Base-by-base conservation (phyloP, 2,113 vertebrate species). In the Galeopterus variegatus region DNA sequence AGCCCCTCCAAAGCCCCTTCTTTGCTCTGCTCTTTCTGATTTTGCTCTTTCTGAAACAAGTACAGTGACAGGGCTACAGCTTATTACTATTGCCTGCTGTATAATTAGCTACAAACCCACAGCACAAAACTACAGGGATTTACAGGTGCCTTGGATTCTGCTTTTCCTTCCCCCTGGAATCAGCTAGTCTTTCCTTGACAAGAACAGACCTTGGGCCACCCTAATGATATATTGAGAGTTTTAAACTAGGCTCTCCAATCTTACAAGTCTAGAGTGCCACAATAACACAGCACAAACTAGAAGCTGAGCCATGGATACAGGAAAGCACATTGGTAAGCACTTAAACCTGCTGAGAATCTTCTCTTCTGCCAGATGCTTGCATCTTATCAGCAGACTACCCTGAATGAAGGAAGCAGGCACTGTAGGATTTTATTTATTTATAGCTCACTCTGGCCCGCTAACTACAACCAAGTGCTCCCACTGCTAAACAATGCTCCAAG, bases 91-190 rank as follows among this genome's bases (percentile, higher is more conserved):
- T 98, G 97, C 97, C 98, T 98, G 98, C 96, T 97, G 96, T 93
- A 98, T 98, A 98, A 99, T 98, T 98, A 98, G 98, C 98, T 98
- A 97, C 95, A 98, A 98, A 97, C 95, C 96, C 98, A 92, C 97
- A 96, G 98, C 98, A 98, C 56, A 52, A 92, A 92, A 97, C 98
- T 97, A 98, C 70, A 95, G 98, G 98, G 97, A 98, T 98, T 98
- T 98, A 98, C 98, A 98, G 98, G 98, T 98, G 97, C 96, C 98
- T 98, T 97, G 97, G 97, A 98, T 98, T 93, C 88, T 18, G 92
- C 90, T 96, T 96, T 97, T 96, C 62, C 94, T 97, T 93, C 90
- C 76, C 75, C 76, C 92, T 11, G 0, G 0, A 28, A 77, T 73
- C 97, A 96, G 97, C 91, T 96, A 28, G 92, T 69, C 95, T 97